Evolutionary conservation across 2,888 invertebrate species (phyloP).

Genomic region (Tinea semifulvella): DNA sequence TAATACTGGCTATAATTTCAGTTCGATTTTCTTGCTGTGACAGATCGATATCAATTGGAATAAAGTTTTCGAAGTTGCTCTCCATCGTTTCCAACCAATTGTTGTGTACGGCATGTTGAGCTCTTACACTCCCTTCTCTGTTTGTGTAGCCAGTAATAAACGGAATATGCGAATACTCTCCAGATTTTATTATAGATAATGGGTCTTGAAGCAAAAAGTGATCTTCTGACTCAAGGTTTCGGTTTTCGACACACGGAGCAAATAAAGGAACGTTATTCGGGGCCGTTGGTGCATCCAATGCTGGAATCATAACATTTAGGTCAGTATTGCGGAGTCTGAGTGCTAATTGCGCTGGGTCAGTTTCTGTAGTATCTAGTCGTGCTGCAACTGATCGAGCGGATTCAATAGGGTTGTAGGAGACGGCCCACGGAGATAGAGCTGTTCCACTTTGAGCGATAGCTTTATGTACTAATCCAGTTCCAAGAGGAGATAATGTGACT

Average conservation of each 20-base stretch:
- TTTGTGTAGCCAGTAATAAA: slow-evolving; percentile 42
- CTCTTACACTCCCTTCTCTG: slow-evolving; percentile 46
- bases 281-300: slow-evolving; percentile 31
- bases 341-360: slow-evolving; percentile 32
- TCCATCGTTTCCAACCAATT: slow-evolving; percentile 41
- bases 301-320: slow-evolving; percentile 27
- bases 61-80: slow-evolving; percentile 39
- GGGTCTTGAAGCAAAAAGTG: slow-evolving; percentile 40
- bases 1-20: slow-evolving; percentile 27
- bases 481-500: slow-evolving; percentile 38
- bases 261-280: slow-evolving; percentile 45
- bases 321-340: slow-evolving; percentile 29
- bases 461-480: slow-evolving; percentile 39
- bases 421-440: slow-evolving; percentile 42
- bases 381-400: slow-evolving; percentile 35
- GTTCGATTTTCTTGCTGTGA: slow-evolving; percentile 24
- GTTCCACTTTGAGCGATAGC: slow-evolving; percentile 50
- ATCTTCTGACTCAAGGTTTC: slow-evolving; percentile 26
- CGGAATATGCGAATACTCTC: slow-evolving; percentile 41
- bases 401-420: slow-evolving; percentile 43
- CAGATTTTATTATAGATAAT: slow-evolving; percentile 33
- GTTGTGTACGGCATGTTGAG: slow-evolving; percentile 30
- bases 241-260: slow-evolving; percentile 49
- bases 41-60: slow-evolving; percentile 40
- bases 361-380: slow-evolving; percentile 35